Evolutionary conservation across 1,140 invertebrate genomes (phyloP).

Genomic region (Daktulosphaira vitifoliae): DNA sequence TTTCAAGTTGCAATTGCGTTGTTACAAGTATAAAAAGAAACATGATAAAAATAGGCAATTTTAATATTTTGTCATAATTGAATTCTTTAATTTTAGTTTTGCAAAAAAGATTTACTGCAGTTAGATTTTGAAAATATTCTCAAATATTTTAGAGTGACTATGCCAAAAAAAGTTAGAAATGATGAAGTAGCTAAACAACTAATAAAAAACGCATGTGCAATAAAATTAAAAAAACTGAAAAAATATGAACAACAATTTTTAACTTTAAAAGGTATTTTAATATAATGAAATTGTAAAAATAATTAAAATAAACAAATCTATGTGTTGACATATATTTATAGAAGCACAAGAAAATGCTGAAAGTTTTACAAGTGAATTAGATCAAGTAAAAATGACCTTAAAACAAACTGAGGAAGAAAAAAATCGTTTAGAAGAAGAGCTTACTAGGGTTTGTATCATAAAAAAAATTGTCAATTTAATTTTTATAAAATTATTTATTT

Average conservation of each 20-base stretch:
- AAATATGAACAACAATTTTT: constrained; percentile 94
- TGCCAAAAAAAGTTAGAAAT: constrained; percentile 91
- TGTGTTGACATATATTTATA: constrained; percentile 40
- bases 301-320: no score
- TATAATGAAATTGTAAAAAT: not conserved
- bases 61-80: not conserved
- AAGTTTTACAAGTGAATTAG: constrained; percentile 67
- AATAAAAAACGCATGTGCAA: constrained; percentile 78
- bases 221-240: constrained; percentile 89
- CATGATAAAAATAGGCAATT: constrained; percentile 32
- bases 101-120: constrained; percentile 84
- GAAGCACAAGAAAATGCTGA: constrained; percentile 69
- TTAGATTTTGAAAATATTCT: constrained; percentile 93
- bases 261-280: constrained; percentile 57
- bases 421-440: constrained; percentile 65
- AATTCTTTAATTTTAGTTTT: constrained; percentile 51
- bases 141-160: constrained; percentile 85
- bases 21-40: constrained; percentile 57
- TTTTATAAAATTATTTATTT: no score
- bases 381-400: constrained; percentile 61
- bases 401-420: constrained; percentile 76
- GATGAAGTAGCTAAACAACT: constrained; percentile 81
- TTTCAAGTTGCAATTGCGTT: constrained; percentile 93
- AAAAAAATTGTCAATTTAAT: no score
- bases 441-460: constrained; percentile 61